Base-by-base conservation (phyloP, 2,113 vertebrate genomes). In the Xiphophorus couchianus region DNA sequence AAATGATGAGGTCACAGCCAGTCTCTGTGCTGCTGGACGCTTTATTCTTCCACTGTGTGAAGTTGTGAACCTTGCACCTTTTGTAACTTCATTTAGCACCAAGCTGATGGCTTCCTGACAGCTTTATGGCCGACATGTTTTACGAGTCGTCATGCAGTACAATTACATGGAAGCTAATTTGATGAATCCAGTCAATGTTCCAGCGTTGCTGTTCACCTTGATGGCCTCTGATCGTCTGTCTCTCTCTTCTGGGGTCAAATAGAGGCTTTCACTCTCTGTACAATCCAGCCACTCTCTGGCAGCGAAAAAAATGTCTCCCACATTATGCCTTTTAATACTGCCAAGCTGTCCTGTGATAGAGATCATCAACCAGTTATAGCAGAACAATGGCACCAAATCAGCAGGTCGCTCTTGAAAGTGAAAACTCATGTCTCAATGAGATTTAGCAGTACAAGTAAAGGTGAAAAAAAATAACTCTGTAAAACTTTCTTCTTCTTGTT, bases 161-260 rank as follows among this genome's bases (percentile, higher is more conserved):
- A 95, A 96, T 97, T 96, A 97, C 92, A 94, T 93, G 85, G 92
- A 94, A 94, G 92, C 94, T 97, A 96, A 97, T 97, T 96, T 96
- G 97, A 97, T 96, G 96, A 97, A 97, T 96, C 96, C 96, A 96
- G 96, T 95, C 94, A 93, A 96, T 96, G 95, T 96, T 95, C 94
- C 86, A 80, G 88, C 87, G 93, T 94, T 94, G 94, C 94, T 68
- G 72, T 91, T 95, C 96, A 94, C 96, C 96, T 94, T 85, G 81
- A 78, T 86, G 93, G 91, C 92, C 93, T 90, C 91, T 91, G 93
- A 91, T 92, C 95, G 93, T 94, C 94, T 86, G 95, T 95, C 95
- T 95, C 94, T 95, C 93, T 95, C 92, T 84, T 35, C 76, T 91
- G 87, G 94, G 95, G 95, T 97, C 95, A 97, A 92, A 93, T 92